Evolutionary conservation across 2,113 vertebrate genomes (phyloP).

Genomic region (Sander lucioperca): DNA sequence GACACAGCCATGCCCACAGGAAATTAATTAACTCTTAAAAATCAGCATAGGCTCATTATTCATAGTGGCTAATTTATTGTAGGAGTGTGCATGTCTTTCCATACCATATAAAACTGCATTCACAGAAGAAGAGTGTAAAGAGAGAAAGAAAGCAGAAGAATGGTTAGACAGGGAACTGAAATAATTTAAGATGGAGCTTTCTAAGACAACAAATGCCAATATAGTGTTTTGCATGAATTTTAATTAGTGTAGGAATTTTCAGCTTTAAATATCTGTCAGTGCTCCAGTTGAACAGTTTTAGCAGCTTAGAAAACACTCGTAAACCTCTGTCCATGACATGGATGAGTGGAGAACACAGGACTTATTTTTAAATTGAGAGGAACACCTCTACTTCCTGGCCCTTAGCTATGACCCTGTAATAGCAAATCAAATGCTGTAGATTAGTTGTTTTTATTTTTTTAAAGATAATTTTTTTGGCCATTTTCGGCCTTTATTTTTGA

Average conservation of each 20-base stretch:
- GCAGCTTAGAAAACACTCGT: constrained; percentile 8
- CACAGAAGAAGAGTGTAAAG: background rate
- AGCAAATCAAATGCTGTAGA: constrained; percentile 21
- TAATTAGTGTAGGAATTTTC: constrained; percentile 26
- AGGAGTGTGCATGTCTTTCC: constrained; percentile 10
- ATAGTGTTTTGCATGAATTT: constrained; percentile 8
- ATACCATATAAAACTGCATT: background rate
- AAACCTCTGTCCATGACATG: constrained; percentile 24
- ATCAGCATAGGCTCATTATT: constrained; percentile 70
- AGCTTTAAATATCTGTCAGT: constrained; percentile 15
- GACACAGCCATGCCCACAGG: constrained; percentile 64
- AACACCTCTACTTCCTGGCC: background rate
- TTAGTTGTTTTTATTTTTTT: background rate
- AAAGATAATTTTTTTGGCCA: no score
- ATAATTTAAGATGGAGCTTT: background rate
- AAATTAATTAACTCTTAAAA: constrained; percentile 83
- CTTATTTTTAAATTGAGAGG: constrained; percentile 25
- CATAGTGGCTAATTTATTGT: constrained; percentile 58
- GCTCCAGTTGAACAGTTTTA: constrained; percentile 32
- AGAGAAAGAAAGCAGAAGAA: background rate
- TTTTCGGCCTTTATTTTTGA: no score
- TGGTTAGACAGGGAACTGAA: background rate
- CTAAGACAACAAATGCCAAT: background rate
- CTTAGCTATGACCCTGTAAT: background rate
- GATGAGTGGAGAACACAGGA: constrained; percentile 12